These are phyloP conservation scores for Lymantria monacha DNA, from an alignment of 2,888 invertebrate species.

Conservation along the genomic window DNA sequence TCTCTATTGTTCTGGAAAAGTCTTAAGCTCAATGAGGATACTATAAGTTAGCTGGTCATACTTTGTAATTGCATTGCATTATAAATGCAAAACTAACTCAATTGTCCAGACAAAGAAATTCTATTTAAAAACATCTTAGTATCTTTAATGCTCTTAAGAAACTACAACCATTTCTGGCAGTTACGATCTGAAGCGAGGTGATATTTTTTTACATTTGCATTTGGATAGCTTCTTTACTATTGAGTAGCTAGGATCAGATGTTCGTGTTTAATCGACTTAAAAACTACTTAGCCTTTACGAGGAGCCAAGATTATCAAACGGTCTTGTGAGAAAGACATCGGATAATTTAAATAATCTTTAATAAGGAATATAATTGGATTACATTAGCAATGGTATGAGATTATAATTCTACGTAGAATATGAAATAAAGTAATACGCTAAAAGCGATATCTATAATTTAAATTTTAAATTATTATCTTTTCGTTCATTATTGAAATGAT, in stretches of 20 bases:
- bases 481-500: no score
- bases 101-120: background rate
- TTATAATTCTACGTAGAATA: background rate
- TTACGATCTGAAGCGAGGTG: slow-evolving; percentile 7
- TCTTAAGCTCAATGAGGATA: no score
- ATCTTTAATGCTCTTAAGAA: slow-evolving; percentile 1
- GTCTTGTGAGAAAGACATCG: no score
- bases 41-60: no score
- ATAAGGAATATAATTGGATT: background rate
- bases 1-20: no score
- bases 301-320: background rate
- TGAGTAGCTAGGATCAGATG: slow-evolving; percentile 15
- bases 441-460: no score
- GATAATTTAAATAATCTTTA: background rate
- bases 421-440: no score
- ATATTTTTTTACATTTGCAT: slow-evolving; percentile 26
- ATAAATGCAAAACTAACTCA: no score
- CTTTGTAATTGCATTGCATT: no score
- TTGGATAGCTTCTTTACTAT: slow-evolving; percentile 23
- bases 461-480: no score
- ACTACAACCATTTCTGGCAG: background rate
- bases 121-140: background rate
- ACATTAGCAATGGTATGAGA: background rate
- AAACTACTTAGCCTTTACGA: background rate
- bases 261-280: slow-evolving; percentile 18